These are phyloP conservation scores for Channa maculata DNA, from an alignment of 2,113 vertebrate genomes.

Conservation along the genomic window DNA sequence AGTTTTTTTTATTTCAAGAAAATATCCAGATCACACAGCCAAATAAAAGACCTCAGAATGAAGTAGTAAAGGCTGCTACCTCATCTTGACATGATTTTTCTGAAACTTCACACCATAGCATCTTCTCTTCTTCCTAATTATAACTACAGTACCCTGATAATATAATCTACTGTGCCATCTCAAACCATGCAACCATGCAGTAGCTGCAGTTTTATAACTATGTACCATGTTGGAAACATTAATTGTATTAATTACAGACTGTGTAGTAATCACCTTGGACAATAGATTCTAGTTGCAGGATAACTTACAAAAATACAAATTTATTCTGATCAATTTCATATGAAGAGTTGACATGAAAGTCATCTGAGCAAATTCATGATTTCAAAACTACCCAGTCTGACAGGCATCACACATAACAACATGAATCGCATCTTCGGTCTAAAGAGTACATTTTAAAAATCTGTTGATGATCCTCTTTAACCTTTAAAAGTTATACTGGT, in stretches of 20 bases:
- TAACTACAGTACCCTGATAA: background rate
- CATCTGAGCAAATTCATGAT: too few relatives aligned
- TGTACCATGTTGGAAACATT: background rate
- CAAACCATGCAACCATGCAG: slow-evolving; percentile 1
- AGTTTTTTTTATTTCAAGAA: too few relatives aligned
- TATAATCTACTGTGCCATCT: slow-evolving; percentile 13
- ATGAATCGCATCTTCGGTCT: too few relatives aligned
- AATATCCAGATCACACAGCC: background rate
- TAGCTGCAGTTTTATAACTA: slow-evolving; percentile 1
- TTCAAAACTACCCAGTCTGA: too few relatives aligned
- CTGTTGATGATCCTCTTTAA: too few relatives aligned
- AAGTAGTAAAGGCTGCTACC: background rate
- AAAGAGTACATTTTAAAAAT: too few relatives aligned
- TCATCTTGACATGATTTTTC: too few relatives aligned
- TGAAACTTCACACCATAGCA: background rate
- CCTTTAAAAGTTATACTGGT: too few relatives aligned
- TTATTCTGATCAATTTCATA: too few relatives aligned
- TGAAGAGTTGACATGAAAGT: too few relatives aligned
- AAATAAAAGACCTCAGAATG: background rate
- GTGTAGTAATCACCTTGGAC: background rate
- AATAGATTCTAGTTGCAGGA: background rate
- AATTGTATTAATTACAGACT: too few relatives aligned
- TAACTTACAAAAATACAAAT: background rate
- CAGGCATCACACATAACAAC: too few relatives aligned
- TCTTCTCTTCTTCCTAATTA: background rate